Evolutionary conservation across 2,888 invertebrate species (phyloP).

Genomic region (Philonicus albiceps): DNA sequence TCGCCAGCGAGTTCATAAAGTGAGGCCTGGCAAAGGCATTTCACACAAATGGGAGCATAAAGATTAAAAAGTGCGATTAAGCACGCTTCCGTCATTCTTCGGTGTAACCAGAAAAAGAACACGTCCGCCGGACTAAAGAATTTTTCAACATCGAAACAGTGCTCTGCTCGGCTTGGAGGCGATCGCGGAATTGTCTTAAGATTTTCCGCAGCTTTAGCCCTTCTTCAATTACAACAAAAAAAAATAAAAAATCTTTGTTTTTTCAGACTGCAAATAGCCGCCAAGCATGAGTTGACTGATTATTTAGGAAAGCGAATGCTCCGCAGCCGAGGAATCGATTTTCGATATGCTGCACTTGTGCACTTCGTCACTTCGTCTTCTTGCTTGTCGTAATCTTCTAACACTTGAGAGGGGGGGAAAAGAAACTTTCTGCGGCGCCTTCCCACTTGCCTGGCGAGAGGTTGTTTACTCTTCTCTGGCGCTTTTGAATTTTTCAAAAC

Average conservation of each 20-base stretch:
- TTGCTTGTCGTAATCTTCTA: not conserved
- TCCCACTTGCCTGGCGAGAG: not conserved
- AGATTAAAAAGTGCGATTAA: not conserved
- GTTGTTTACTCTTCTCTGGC: not conserved
- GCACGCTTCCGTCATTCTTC: not conserved
- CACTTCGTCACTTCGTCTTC: not conserved
- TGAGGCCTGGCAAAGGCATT: not conserved
- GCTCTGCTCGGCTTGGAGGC: not conserved
- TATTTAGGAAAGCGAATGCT: not conserved
- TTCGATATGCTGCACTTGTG: not conserved
- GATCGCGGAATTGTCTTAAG: not conserved
- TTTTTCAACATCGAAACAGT: not conserved
- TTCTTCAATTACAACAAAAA: not conserved
- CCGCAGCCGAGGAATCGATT: not conserved
- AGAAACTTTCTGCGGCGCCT: not conserved
- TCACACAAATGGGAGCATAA: not conserved
- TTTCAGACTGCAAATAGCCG: not conserved
- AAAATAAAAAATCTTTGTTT: not conserved
- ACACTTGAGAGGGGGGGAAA: not conserved
- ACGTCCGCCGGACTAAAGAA: not conserved
- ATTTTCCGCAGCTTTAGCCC: not conserved
- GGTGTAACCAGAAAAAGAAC: not conserved
- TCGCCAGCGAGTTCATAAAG: not conserved
- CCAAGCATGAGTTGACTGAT: not conserved
- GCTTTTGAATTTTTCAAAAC: not conserved